These are phyloP conservation scores for Drosophila birchii DNA, from an alignment of 2,888 invertebrate species.

Conservation along the genomic window DNA sequence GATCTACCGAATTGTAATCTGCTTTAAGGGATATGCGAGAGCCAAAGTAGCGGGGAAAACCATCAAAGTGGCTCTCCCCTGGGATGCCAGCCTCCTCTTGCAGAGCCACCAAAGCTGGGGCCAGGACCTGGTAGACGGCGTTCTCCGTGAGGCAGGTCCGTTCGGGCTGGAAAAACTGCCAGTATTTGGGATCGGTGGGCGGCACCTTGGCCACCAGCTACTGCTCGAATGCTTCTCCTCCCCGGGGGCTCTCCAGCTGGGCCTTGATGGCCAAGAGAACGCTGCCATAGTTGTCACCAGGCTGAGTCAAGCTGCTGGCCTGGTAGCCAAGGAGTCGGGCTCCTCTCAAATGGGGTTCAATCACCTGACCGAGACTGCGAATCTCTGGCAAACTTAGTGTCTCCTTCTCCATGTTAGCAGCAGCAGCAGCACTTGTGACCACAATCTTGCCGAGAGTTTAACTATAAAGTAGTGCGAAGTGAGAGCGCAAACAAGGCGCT, in stretches of 20 bases:
- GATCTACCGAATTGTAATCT: constrained; percentile 46
- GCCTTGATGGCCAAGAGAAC: constrained; percentile 55
- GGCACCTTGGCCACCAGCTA: constrained; percentile 61
- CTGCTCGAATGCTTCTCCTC: constrained; percentile 17
- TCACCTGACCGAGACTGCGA: constrained; percentile 31
- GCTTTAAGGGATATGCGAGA: constrained; percentile 53
- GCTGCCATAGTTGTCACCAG: constrained; percentile 69
- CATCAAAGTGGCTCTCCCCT: constrained; percentile 44
- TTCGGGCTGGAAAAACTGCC: constrained; percentile 66
- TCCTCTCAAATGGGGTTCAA: constrained; percentile 40
- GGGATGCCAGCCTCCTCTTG: constrained; percentile 51
- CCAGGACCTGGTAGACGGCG: constrained; percentile 60
- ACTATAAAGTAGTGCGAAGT: not conserved
- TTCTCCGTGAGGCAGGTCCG: constrained; percentile 62
- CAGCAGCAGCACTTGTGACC: not conserved
- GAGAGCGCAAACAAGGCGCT: constrained; percentile 1
- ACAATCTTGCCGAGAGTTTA: constrained; percentile 6
- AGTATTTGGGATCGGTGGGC: constrained; percentile 61
- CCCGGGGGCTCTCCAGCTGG: constrained; percentile 26
- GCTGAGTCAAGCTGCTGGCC: constrained; percentile 51
- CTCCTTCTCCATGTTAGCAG: constrained; percentile 13
- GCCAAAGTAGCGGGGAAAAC: constrained; percentile 60
- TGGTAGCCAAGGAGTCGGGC: constrained; percentile 31
- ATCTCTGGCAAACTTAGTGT: constrained; percentile 50
- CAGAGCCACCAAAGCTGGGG: constrained; percentile 44